Evolutionary conservation across 1,140 invertebrate species (phyloP).

Genomic region (Eupristina koningsbergeri): DNA sequence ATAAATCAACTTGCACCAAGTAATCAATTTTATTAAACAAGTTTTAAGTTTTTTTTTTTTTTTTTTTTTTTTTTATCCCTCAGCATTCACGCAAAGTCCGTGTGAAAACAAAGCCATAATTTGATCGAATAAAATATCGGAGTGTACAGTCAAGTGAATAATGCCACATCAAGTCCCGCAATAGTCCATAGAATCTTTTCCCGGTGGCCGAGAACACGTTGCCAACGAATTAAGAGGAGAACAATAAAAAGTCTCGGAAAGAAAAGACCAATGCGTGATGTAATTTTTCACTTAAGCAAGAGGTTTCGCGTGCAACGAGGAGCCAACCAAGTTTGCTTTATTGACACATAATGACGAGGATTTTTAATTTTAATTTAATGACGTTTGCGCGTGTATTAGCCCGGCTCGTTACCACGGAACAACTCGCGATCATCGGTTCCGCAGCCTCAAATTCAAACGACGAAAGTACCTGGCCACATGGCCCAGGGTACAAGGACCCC

Average conservation of each 20-base stretch:
- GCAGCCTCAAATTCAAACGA: neutral
- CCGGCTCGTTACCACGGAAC: neutral
- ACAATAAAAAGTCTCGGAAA: neutral
- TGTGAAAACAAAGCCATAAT: too few species aligned
- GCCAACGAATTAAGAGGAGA: neutral
- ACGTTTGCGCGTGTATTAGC: slow-evolving; percentile 34
- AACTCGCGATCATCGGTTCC: slow-evolving; percentile 32
- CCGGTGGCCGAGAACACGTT: neutral
- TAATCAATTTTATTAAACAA: neutral
- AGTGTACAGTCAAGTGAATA: neutral
- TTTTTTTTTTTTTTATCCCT: too few species aligned
- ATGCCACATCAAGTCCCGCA: neutral
- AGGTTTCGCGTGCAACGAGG: slow-evolving; percentile 43
- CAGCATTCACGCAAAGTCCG: too few species aligned
- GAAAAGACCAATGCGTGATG: neutral
- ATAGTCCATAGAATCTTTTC: neutral
- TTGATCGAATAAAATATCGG: too few species aligned
- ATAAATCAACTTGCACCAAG: neutral
- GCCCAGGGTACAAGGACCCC: neutral
- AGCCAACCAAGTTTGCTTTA: slow-evolving; percentile 37
- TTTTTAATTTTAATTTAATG: too few species aligned
- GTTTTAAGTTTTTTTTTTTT: too few species aligned
- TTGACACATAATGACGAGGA: slow-evolving; percentile 58
- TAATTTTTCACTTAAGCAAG: slow-evolving; percentile 54
- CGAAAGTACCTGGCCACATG: neutral